These are phyloP conservation scores for Dicrurus megarhynchus DNA, from an alignment of 2,113 vertebrate species.

Conservation along the genomic window DNA sequence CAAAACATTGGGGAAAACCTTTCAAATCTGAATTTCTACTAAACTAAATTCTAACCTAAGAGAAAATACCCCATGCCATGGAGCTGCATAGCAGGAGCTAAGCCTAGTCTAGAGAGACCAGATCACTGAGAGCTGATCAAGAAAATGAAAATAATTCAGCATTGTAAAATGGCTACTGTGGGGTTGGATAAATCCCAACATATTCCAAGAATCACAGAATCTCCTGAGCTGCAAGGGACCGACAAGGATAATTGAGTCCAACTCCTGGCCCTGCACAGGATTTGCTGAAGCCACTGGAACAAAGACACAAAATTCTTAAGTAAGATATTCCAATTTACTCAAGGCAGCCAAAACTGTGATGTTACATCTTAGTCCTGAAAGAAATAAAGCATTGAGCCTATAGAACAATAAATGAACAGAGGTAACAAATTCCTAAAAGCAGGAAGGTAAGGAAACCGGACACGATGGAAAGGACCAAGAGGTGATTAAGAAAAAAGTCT, in stretches of 20 bases:
- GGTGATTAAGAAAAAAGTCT: not conserved
- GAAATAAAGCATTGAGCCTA: not conserved
- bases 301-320: not conserved
- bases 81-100: not conserved
- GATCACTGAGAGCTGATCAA: not conserved
- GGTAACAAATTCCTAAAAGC: not conserved
- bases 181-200: not conserved
- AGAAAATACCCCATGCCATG: not conserved
- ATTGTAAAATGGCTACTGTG: not conserved
- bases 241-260: fast-evolving
- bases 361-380: not conserved
- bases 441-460: not conserved
- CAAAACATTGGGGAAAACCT: not conserved
- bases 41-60: not conserved
- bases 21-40: not conserved
- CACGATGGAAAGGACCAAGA: not conserved
- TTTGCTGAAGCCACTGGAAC: not conserved
- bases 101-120: not conserved
- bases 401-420: not conserved
- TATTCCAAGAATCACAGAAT: not conserved
- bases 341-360: not conserved
- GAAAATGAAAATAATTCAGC: not conserved
- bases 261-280: not conserved
- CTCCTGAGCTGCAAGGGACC: not conserved
- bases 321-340: not conserved